phyloP scores from a whole-genome alignment of 2,888 invertebrate genomes.

The Coenonympha arcania region DNA sequence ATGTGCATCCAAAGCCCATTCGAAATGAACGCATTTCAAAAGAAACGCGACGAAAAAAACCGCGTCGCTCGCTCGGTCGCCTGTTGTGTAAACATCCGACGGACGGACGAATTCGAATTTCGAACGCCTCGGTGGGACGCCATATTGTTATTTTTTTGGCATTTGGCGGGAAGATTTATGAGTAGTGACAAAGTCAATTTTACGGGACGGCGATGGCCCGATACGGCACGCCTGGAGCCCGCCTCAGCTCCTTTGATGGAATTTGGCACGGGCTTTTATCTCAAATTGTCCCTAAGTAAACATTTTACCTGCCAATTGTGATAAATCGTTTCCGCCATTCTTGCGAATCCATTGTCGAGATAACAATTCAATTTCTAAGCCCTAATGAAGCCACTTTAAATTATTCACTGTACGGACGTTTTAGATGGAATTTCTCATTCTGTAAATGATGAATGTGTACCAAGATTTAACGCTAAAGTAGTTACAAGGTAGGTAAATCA shows the following conservation, averaged over 20 bases:
- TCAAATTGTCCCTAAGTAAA: constrained; percentile 64
- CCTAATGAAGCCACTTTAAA: constrained; percentile 12
- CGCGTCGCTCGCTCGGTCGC: constrained; percentile 26
- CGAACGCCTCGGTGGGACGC: constrained; percentile 44
- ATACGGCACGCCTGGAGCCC: constrained; percentile 51
- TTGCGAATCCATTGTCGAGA: constrained; percentile 37
- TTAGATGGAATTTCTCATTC: neutral
- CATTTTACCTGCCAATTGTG: constrained; percentile 69
- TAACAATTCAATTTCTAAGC: constrained; percentile 60
- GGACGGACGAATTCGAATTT: constrained; percentile 40
- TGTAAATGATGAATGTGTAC: neutral
- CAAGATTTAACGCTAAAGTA: too few species aligned
- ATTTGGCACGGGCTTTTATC: constrained; percentile 63
- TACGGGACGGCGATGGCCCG: constrained; percentile 50
- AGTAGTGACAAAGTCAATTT: constrained; percentile 71
- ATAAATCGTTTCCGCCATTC: constrained; percentile 56
- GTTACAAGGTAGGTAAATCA: too few species aligned
- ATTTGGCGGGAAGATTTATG: constrained; percentile 65
- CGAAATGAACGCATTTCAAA: constrained; percentile 14
- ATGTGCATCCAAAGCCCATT: constrained; percentile 11
- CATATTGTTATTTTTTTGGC: constrained; percentile 48
- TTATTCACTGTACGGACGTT: neutral
- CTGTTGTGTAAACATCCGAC: constrained; percentile 68
- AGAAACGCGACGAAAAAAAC: constrained; percentile 17
- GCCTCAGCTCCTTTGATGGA: constrained; percentile 47